Evolutionary conservation across 2,113 vertebrate species (phyloP).

Genomic region (Raja brachyura): DNA sequence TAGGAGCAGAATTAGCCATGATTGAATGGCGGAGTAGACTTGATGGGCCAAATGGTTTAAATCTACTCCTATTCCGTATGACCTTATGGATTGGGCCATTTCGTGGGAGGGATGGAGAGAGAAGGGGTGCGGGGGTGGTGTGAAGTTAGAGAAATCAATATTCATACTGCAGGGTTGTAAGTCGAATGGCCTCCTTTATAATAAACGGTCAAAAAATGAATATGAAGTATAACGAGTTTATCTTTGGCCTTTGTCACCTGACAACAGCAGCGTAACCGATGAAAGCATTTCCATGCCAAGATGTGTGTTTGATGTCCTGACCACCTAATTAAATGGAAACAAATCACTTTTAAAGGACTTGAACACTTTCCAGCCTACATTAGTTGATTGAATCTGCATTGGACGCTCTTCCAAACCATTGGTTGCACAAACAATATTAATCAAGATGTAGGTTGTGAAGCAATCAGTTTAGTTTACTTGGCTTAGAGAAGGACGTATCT

Average conservation of each 20-base stretch:
- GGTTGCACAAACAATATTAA: background rate
- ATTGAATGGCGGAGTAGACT: no score
- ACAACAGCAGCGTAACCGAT: background rate
- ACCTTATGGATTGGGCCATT: no score
- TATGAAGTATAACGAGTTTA: background rate
- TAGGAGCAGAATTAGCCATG: no score
- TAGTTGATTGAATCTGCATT: slow-evolving; percentile 11
- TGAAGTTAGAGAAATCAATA: no score
- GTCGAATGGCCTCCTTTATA: no score
- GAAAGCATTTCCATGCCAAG: background rate
- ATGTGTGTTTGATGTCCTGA: background rate
- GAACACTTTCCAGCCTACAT: slow-evolving; percentile 19
- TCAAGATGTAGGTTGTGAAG: background rate
- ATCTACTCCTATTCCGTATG: no score
- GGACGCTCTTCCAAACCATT: background rate
- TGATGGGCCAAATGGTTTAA: no score
- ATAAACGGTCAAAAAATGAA: no score
- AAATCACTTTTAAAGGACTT: slow-evolving; percentile 34
- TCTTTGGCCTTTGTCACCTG: background rate
- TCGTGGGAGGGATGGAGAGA: no score
- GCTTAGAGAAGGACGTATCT: background rate
- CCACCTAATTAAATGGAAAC: slow-evolving; percentile 19
- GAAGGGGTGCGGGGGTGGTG: no score
- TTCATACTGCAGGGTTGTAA: no score
- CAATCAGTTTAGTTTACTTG: background rate